Conservation (phyloP, 2,888 invertebrate genomes). For the Pachydiplax longipennis region DNA sequence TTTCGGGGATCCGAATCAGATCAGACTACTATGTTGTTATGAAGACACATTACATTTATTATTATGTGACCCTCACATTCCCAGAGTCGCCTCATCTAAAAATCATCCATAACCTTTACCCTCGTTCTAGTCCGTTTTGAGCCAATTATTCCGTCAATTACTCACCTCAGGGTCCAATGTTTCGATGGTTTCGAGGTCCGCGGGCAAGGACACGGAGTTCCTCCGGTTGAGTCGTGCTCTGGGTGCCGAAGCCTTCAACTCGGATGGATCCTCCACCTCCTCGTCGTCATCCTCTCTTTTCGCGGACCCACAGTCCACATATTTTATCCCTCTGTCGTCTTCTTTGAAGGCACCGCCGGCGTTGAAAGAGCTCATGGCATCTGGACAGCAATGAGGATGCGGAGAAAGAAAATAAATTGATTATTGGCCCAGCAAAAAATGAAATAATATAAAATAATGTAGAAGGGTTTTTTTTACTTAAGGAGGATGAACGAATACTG, state of each 20-base stretch:
- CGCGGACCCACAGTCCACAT: neutral
- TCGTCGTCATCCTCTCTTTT: neutral
- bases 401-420: neutral
- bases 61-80: too few relatives aligned
- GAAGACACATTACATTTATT: too few relatives aligned
- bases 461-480: too few relatives aligned
- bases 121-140: too few relatives aligned
- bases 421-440: neutral
- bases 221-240: conserved; percentile 63
- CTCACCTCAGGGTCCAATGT: conserved; percentile 5
- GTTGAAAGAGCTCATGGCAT: neutral
- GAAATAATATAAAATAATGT: too few relatives aligned
- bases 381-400: neutral
- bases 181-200: conserved; percentile 66
- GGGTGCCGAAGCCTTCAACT: neutral
- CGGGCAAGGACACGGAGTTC: conserved; percentile 78
- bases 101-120: too few relatives aligned
- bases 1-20: too few relatives aligned
- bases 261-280: conserved; percentile 8
- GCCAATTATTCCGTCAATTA: neutral
- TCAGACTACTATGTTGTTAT: too few relatives aligned
- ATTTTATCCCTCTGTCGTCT: neutral
- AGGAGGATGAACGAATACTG: too few relatives aligned
- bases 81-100: too few relatives aligned
- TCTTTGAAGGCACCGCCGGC: neutral